phyloP scores from a whole-genome alignment of 2,888 invertebrate genomes.

The Caenorhabditis zanzibari region DNA sequence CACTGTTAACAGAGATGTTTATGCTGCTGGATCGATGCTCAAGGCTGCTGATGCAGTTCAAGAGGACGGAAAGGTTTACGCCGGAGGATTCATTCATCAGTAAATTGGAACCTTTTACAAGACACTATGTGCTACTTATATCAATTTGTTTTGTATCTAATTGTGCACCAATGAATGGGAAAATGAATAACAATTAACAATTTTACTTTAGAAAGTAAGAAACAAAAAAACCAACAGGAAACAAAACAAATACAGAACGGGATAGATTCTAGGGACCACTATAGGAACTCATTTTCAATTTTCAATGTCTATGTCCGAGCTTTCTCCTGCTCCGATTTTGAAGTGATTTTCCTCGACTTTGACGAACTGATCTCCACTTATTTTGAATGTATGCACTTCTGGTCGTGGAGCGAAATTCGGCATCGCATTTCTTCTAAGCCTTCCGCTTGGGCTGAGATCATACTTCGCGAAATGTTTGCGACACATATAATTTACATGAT shows the following conservation, averaged over 20 bases:
- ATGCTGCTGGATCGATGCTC: constrained; percentile 52
- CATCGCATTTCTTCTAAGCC: constrained; percentile 4
- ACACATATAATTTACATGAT: constrained; percentile 15
- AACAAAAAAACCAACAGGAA: neutral
- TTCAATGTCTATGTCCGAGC: constrained; percentile 11
- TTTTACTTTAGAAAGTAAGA: neutral
- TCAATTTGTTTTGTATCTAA: constrained; percentile 24
- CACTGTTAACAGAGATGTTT: constrained; percentile 68
- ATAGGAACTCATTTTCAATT: neutral
- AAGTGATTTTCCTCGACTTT: constrained; percentile 1
- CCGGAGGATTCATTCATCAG: constrained; percentile 37
- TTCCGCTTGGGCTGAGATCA: constrained; percentile 22
- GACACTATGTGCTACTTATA: constrained; percentile 36
- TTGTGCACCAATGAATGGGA: neutral
- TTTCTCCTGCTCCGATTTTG: neutral
- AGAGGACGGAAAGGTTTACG: constrained; percentile 39
- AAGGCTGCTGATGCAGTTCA: constrained; percentile 38
- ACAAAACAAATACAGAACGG: neutral
- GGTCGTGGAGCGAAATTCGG: constrained; percentile 9
- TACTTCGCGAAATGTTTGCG: constrained; percentile 4
- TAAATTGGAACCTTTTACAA: constrained; percentile 2
- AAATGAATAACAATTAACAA: neutral
- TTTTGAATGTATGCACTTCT: constrained; percentile 20
- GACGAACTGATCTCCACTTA: constrained; percentile 10
- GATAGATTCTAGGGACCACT: too few relatives aligned